These are phyloP conservation scores for Melanophora roralis DNA, from an alignment of 2,888 invertebrate species.

Conservation along the genomic window DNA sequence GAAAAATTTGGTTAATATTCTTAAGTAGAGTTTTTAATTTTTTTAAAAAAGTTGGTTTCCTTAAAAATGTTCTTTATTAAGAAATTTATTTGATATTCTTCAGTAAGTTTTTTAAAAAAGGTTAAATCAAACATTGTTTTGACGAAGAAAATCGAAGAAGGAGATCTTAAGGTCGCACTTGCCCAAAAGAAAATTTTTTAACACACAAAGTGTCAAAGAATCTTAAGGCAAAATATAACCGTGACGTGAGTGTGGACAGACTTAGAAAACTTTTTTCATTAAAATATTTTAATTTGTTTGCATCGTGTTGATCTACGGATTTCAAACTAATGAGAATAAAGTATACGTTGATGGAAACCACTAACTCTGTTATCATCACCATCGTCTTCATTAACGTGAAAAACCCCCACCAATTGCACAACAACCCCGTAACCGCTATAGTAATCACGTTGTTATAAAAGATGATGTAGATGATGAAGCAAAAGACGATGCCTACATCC, in stretches of 20 bases:
- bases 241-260: conserved; percentile 40
- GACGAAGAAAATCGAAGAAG: not conserved
- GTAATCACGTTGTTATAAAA: not conserved
- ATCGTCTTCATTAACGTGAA: conserved; percentile 13
- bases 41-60: too few relatives aligned
- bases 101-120: too few relatives aligned
- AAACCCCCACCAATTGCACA: not conserved
- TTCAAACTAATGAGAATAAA: conserved; percentile 45
- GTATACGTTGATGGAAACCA: conserved; percentile 34
- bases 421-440: conserved; percentile 7
- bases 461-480: conserved; percentile 12
- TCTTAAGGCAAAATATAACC: conserved; percentile 42
- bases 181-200: not conserved
- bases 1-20: too few relatives aligned
- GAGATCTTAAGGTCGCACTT: not conserved
- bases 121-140: too few relatives aligned
- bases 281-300: conserved; percentile 66
- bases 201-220: conserved; percentile 12
- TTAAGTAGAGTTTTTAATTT: too few relatives aligned
- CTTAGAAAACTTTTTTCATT: conserved; percentile 65
- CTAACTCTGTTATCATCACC: conserved; percentile 36
- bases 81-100: too few relatives aligned
- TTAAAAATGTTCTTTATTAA: too few relatives aligned
- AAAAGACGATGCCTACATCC: conserved; percentile 6
- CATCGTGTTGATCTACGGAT: conserved; percentile 51